phyloP scores from a whole-genome alignment of 2,797 vertebrate genomes.

The Rhabdophis nuchalis region DNA sequence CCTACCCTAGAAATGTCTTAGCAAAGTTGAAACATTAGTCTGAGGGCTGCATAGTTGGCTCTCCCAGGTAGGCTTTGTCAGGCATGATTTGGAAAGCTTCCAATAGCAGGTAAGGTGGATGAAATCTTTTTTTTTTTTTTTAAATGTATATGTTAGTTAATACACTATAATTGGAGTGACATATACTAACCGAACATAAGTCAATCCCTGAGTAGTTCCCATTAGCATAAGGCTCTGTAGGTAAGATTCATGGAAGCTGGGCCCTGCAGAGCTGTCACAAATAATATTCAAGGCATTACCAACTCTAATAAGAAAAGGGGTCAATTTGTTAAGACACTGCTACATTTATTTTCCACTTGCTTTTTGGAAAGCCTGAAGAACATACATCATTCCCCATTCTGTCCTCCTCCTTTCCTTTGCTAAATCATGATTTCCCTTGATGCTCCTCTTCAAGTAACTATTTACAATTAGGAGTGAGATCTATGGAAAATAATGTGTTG shows the following conservation, averaged over 20 bases:
- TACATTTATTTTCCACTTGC: not conserved
- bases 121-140: conserved; percentile 16
- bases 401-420: not conserved
- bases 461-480: conserved; percentile 57
- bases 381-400: not conserved
- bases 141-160: not conserved
- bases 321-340: not conserved
- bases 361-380: conserved; percentile 11
- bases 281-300: not conserved
- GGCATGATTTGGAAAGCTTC: conserved; percentile 45
- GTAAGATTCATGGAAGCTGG: not conserved
- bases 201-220: not conserved
- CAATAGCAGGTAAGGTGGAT: conserved; percentile 25
- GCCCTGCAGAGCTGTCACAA: not conserved
- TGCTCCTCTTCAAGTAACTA: conserved; percentile 60
- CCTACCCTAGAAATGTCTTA: conserved; percentile 66
- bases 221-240: not conserved
- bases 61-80: conserved; percentile 54
- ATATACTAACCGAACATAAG: not conserved
- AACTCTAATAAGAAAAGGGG: not conserved
- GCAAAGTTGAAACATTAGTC: conserved; percentile 43
- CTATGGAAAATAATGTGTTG: conserved; percentile 59
- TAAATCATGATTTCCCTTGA: not conserved
- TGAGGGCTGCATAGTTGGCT: conserved; percentile 38
- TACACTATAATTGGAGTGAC: not conserved